Percentiles rank a stretch among this genome's conserved stretches.
These are phyloP conservation scores for Anoplopoma fimbria DNA, from an alignment of 2,113 vertebrate genomes.

Conservation along the genomic window DNA sequence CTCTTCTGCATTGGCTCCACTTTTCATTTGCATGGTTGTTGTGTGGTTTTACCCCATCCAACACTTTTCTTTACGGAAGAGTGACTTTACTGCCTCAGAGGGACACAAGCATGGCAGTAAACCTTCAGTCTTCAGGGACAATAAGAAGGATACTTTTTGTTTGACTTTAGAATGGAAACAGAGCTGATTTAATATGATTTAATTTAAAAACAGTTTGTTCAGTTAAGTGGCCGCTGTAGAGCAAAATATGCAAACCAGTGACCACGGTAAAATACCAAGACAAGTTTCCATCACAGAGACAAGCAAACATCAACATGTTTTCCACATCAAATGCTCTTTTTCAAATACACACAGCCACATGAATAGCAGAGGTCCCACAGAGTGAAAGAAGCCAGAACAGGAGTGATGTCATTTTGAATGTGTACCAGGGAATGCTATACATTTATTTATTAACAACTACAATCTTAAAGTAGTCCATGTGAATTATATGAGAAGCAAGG, in stretches of 20 bases:
- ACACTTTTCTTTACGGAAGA: not conserved
- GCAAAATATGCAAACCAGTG: slow-evolving; percentile 24
- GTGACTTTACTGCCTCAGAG: not conserved
- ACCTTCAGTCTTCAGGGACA: not conserved
- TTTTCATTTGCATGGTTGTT: too few relatives aligned
- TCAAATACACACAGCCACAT: slow-evolving; percentile 30
- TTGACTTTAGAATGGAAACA: slow-evolving; percentile 15
- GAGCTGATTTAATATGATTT: not conserved
- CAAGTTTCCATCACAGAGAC: slow-evolving; percentile 42
- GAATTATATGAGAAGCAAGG: not conserved
- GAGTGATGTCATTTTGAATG: slow-evolving; percentile 39
- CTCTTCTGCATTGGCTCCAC: not conserved
- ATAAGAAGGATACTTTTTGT: not conserved
- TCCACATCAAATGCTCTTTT: slow-evolving; percentile 26
- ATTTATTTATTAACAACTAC: slow-evolving; percentile 53
- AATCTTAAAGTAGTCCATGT: slow-evolving; percentile 11
- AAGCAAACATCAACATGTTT: slow-evolving; percentile 26
- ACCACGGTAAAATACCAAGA: not conserved
- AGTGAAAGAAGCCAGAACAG: slow-evolving; percentile 19
- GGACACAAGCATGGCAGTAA: not conserved
- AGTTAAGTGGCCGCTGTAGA: not conserved
- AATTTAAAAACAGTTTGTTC: slow-evolving; percentile 14
- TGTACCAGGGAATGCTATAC: slow-evolving; percentile 21
- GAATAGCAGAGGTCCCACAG: slow-evolving; percentile 4
- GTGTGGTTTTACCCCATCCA: too few relatives aligned